Conservation (phyloP, 2,113 vertebrate species). For the Morphnarchus princeps region DNA sequence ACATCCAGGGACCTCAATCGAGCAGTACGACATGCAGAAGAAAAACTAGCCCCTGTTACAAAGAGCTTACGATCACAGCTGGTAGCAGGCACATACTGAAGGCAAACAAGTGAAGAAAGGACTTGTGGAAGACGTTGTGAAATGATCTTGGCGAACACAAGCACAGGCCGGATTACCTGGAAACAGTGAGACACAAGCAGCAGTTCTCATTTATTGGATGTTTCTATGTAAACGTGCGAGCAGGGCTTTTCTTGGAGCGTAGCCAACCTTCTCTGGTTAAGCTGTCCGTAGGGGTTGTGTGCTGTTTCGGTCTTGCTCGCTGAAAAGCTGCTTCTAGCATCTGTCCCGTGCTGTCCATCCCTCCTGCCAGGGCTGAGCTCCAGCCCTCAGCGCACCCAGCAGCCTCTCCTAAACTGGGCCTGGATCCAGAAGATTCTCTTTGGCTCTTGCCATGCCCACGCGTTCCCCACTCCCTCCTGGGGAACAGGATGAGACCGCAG, state of each 20-base stretch:
- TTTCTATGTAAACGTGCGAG: background rate
- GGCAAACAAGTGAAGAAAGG: background rate
- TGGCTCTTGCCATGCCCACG: rapidly evolving
- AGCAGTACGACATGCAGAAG: background rate
- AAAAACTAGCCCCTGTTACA: rapidly evolving
- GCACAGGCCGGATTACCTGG: background rate
- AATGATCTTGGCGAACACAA: background rate
- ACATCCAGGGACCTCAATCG: background rate
- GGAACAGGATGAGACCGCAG: background rate
- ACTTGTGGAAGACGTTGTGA: background rate
- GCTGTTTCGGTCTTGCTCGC: background rate
- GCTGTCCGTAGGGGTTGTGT: background rate
- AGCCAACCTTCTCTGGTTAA: background rate
- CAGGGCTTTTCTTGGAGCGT: background rate
- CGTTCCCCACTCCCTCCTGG: background rate
- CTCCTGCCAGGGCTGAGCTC: background rate
- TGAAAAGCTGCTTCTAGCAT: background rate
- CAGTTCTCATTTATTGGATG: background rate
- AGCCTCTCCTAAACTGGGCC: background rate
- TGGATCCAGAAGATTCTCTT: rapidly evolving
- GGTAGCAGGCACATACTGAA: background rate
- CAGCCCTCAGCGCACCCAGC: rapidly evolving
- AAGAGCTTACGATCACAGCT: background rate
- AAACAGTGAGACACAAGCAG: background rate
- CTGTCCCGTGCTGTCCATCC: background rate